Conservation (phyloP, 2,797 vertebrate genomes). For the Centroberyx gerrardi region DNA sequence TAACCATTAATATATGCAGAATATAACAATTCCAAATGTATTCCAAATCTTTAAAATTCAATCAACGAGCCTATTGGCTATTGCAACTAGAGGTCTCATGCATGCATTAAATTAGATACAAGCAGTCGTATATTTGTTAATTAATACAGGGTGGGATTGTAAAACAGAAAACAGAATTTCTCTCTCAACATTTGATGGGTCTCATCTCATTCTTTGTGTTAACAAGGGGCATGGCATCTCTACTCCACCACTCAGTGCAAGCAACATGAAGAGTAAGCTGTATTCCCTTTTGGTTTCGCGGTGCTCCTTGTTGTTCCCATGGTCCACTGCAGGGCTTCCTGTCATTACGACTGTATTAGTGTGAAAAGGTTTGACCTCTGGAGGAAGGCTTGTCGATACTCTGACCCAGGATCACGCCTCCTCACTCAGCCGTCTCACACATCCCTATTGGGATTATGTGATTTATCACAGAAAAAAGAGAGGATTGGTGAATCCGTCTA, state of each 20-base stretch:
- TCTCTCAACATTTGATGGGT: too few relatives aligned
- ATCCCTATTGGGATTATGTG: constrained; percentile 37
- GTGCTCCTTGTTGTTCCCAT: neutral
- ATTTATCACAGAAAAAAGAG: constrained; percentile 43
- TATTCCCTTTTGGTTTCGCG: neutral
- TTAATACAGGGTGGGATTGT: too few relatives aligned
- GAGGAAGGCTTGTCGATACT: constrained; percentile 56
- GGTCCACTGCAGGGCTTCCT: neutral
- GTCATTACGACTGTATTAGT: constrained; percentile 18
- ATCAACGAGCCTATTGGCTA: too few relatives aligned
- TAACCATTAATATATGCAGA: too few relatives aligned
- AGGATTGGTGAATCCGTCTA: constrained; percentile 31
- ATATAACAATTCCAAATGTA: too few relatives aligned
- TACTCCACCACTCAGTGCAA: neutral
- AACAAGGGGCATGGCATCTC: too few relatives aligned
- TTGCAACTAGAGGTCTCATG: too few relatives aligned
- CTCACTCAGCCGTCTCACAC: constrained; percentile 46
- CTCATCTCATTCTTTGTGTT: too few relatives aligned
- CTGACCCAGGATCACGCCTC: constrained; percentile 42
- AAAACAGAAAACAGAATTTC: too few relatives aligned
- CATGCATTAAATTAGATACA: too few relatives aligned
- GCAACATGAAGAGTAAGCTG: neutral
- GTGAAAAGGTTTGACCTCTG: constrained; percentile 56
- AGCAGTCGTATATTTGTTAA: too few relatives aligned
- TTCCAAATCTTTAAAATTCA: too few relatives aligned